Evolutionary conservation across 2,797 vertebrate genomes (phyloP).

Genomic region (Hafferia zeledoni): DNA sequence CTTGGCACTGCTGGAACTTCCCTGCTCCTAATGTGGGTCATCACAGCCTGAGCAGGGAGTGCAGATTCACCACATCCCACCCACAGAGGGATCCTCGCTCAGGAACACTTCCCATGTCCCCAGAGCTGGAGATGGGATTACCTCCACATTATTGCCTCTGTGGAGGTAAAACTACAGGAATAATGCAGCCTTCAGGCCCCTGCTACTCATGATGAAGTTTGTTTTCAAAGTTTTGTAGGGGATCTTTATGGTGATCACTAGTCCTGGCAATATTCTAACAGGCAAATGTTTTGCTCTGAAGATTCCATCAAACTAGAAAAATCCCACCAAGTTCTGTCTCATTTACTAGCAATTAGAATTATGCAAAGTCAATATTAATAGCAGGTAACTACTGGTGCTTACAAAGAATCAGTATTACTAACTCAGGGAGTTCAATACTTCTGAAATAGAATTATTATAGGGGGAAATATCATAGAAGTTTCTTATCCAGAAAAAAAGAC

Average conservation of each 20-base stretch:
- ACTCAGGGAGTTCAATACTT: neutral
- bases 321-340: neutral
- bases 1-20: neutral
- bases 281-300: neutral
- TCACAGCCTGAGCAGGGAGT: neutral
- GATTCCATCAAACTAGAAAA: neutral
- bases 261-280: neutral
- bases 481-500: neutral
- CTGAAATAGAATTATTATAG: neutral
- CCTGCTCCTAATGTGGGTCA: neutral
- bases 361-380: neutral
- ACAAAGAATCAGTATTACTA: neutral
- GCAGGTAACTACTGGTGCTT: neutral
- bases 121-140: neutral
- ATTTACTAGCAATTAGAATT: neutral
- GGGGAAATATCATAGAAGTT: neutral
- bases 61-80: neutral
- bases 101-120: neutral
- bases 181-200: neutral
- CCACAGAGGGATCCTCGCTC: rapidly evolving
- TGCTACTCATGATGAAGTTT: neutral
- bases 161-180: neutral
- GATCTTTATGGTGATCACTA: neutral
- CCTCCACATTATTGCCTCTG: neutral
- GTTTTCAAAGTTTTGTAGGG: neutral